phyloP scores from a whole-genome alignment of 2,797 vertebrate genomes.

The Sebastes kiyomatsui region DNA sequence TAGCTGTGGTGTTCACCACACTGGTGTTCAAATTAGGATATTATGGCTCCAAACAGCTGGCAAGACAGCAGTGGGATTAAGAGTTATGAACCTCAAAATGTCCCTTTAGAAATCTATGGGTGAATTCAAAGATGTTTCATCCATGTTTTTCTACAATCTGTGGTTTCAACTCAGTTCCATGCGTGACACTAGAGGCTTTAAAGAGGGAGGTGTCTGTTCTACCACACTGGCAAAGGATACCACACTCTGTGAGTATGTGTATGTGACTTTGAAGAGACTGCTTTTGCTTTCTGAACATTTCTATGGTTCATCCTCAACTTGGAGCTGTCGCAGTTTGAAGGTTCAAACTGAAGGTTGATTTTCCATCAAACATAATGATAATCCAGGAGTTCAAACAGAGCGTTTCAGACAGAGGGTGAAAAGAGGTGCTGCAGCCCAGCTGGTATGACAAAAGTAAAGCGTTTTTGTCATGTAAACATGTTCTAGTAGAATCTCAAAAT shows the following conservation, averaged over 20 bases:
- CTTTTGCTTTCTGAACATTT: neutral
- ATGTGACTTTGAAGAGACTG: neutral
- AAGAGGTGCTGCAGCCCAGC: too few relatives aligned
- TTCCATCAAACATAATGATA: neutral
- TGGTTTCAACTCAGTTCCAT: neutral
- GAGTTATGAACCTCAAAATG: neutral
- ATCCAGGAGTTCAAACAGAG: neutral
- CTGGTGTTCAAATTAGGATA: neutral
- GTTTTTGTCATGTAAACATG: too few relatives aligned
- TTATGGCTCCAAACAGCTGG: neutral
- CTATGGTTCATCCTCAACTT: neutral
- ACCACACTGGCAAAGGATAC: neutral
- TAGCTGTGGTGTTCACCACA: neutral
- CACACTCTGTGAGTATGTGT: neutral
- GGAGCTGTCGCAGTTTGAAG: neutral
- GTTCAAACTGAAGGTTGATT: neutral
- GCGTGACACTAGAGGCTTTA: neutral
- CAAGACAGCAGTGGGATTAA: neutral
- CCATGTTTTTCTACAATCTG: neutral
- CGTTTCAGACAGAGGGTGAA: too few relatives aligned
- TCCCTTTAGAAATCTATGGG: neutral
- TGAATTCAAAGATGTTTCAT: neutral
- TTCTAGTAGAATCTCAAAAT: too few relatives aligned
- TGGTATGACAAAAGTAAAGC: too few relatives aligned
- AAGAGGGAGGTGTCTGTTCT: neutral